Evolutionary conservation across 2,888 invertebrate genomes (phyloP), one percentile per base, ranked within the genome.

Genomic region (Aphodius granarius): DNA sequence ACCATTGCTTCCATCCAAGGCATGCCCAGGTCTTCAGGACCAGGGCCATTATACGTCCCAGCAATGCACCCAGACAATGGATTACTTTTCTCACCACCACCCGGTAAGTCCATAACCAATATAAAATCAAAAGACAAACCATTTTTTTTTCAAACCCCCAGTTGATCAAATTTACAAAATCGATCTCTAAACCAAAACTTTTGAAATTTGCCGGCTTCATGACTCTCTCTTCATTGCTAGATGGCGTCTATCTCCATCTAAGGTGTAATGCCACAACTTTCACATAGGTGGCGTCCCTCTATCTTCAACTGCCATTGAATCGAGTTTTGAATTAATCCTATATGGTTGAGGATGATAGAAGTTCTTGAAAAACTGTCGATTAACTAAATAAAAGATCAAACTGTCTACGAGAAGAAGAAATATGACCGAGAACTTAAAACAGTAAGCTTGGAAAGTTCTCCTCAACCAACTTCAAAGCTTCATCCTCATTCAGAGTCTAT

Each of bases 61-160:
- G 79, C 83, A 71, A 85, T 87, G 84, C 87, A 87, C 81, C 80
- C 85, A 71, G 87, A 87, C 77, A 86, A 86, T 82, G 87, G 87
- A 86, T 85, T 87, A 86, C 81, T 87, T 74, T 87, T 84, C 79
- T 83, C 85, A 71, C 82, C 83, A 80, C 84, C 86, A 43, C 84
- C 86, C 75, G 86, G 87, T 87, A 83, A 83, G 83, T 81, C 75
- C 18, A 19, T 66, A 19, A 5, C 17, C 23, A 4, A 23, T 6
- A 23, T 5, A 23, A 4, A 23, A 23, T 9, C 43, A 20, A 19
- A 17, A 68, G 21, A 20, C 20, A 66, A 66, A 66, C 17, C 63
- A n/a, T 16, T 63, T 16, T 65, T 65, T n/a, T 19, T 65, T 65
- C 19, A 2, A n/a, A 3, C 63, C n/a, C 63, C n/a, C 2, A n/a